Evolutionary conservation across 2,113 vertebrate species (phyloP).

Genomic region (Eurystomus gularis): DNA sequence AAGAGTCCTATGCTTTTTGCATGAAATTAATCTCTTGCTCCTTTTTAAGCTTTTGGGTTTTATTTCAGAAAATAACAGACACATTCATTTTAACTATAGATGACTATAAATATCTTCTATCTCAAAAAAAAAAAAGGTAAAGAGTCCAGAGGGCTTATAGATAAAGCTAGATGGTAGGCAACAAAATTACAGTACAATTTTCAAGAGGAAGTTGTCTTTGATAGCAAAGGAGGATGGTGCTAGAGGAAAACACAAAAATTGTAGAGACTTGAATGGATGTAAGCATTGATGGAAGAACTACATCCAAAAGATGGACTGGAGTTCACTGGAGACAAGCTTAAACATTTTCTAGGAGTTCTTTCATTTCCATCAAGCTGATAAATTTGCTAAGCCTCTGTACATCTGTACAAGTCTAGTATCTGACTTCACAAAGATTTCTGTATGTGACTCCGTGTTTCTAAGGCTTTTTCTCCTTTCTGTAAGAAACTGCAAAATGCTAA

Average conservation of each 20-base stretch:
- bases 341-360: neutral
- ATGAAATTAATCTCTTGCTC: neutral
- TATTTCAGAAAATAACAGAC: neutral
- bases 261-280: neutral
- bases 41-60: neutral
- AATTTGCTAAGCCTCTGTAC: neutral
- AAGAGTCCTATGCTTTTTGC: neutral
- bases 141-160: neutral
- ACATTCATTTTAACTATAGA: neutral
- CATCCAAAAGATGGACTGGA: neutral
- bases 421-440: neutral
- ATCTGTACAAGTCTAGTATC: neutral
- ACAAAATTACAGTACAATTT: neutral
- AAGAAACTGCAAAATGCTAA: neutral
- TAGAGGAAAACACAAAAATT: neutral
- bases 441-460: neutral
- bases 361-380: neutral
- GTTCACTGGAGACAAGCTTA: neutral
- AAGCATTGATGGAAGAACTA: neutral
- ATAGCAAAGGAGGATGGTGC: neutral
- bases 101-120: neutral
- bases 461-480: neutral
- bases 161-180: neutral
- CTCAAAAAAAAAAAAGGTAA: neutral
- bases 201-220: neutral